Base-by-base conservation (phyloP, 2,797 vertebrate species). In the Tarsius wallacei region DNA sequence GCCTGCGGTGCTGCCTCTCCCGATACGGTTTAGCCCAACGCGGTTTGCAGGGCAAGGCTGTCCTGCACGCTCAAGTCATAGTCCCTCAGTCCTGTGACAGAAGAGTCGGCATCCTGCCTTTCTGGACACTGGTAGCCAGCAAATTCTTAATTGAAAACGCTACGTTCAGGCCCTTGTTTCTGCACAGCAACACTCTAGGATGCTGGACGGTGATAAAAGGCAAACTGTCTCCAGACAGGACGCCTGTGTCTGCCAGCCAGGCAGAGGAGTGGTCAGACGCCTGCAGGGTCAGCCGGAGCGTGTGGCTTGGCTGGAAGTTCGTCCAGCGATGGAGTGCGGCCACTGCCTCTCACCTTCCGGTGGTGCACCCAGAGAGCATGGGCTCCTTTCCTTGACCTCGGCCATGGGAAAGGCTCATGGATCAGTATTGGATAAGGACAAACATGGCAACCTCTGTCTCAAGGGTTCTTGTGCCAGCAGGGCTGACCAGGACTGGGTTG, bases 401-500 rank as follows among this genome's bases (percentile, higher is more conserved):
- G 31, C 19, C 57, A 64, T 31, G 77, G 21, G 13, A 61, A 47
- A 76, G 87, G 17, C 11, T 15, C 85, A n/a, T 63, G 81, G 24
- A 47, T 15, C 19, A 33, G 73, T 78, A 90, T 55, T 31, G 89
- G 64, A 63, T 17, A 76, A 1, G 5, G 7, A 87, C 70, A 86
- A 85, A 86, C 55, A 73, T 14, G n/a, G 47, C 59, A 80, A 14
- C 10, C 61, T 93, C 53, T 93, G 9, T 71, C 89, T 81, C 57
- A 83, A 82, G 63, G 7, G 19, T 68, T 7, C 96, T 55, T 61
- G 22, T 63, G 15, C 36, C 73, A 96, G 91, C 59, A 87, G 57
- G 7, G 2, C 10, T 92, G 71, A 83, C 33, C 3, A 9, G 90
- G 26, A 70, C 61, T n/a, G 87, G 55, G 77, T 33, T 53, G 49